Evolutionary conservation across 2,113 vertebrate genomes (phyloP).

Genomic region (Tachysurus vachellii): DNA sequence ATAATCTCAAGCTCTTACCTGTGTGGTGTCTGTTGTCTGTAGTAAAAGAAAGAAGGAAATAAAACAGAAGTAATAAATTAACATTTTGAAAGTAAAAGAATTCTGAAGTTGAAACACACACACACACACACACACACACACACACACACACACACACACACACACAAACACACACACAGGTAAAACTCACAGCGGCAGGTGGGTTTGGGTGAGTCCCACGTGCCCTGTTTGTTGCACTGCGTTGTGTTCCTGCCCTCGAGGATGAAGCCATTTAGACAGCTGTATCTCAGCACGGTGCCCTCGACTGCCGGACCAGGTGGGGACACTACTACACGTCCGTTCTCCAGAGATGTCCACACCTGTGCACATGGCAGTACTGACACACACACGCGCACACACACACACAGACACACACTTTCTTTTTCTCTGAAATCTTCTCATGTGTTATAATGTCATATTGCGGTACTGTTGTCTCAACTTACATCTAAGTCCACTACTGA

Average conservation of each 20-base stretch:
- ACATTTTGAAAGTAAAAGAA: background rate
- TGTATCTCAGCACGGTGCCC: slow-evolving; percentile 83
- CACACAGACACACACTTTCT: background rate
- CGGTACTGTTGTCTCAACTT: background rate
- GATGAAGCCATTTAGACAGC: slow-evolving; percentile 84
- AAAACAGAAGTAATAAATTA: background rate
- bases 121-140: slow-evolving; percentile 5
- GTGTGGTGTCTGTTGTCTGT: slow-evolving; percentile 68
- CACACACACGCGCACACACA: slow-evolving; percentile 18
- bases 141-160: background rate
- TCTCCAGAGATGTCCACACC: slow-evolving; percentile 88
- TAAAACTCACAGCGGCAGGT: slow-evolving; percentile 83
- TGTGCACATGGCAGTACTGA: slow-evolving; percentile 85
- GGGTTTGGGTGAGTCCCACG: slow-evolving; percentile 88
- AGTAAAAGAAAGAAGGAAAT: slow-evolving; percentile 19
- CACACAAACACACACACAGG: background rate
- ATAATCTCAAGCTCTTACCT: slow-evolving; percentile 58
- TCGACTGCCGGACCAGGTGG: slow-evolving; percentile 82
- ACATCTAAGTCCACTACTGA: background rate
- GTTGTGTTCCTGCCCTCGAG: slow-evolving; percentile 83
- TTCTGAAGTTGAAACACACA: background rate
- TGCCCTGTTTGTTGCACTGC: slow-evolving; percentile 85
- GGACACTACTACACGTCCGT: slow-evolving; percentile 77
- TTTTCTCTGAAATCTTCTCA: background rate
- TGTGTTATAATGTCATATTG: background rate